Evolutionary conservation across 1,140 invertebrate species (phyloP).

Genomic region (Scylla paramamosain): DNA sequence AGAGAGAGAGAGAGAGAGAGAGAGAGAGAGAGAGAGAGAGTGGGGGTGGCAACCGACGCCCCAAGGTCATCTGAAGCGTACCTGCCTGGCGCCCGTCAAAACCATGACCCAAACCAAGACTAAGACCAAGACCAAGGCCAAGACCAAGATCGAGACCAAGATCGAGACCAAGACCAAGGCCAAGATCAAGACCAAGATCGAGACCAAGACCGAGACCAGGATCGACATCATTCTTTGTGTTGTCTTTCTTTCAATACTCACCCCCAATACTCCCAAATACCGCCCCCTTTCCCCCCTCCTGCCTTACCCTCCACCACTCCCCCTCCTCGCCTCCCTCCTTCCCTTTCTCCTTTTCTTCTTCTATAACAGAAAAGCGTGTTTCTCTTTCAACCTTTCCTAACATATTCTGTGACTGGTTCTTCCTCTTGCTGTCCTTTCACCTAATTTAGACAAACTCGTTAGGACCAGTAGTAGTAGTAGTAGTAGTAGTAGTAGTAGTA

Average conservation of each 20-base stretch:
- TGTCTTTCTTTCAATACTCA: not conserved
- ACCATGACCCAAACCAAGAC: not conserved
- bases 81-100: not conserved
- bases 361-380: not conserved
- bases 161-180: not conserved
- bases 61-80: not conserved
- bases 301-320: not conserved
- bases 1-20: not conserved
- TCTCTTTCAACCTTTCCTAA: not conserved
- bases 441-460: not conserved
- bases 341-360: not conserved
- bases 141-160: not conserved
- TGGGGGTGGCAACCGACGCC: not conserved
- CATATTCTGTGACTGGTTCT: not conserved
- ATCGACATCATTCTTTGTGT: not conserved
- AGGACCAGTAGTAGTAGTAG: not conserved
- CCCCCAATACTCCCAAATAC: not conserved
- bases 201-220: not conserved
- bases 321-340: not conserved
- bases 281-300: not conserved
- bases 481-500: not conserved
- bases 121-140: not conserved
- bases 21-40: not conserved
- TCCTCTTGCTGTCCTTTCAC: not conserved
- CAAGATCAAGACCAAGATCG: not conserved